A percentile compares a stretch with the other conserved stretches of the same genome.
phyloP scores from a whole-genome alignment of 2,888 invertebrate species.

The Andrena minutula region DNA sequence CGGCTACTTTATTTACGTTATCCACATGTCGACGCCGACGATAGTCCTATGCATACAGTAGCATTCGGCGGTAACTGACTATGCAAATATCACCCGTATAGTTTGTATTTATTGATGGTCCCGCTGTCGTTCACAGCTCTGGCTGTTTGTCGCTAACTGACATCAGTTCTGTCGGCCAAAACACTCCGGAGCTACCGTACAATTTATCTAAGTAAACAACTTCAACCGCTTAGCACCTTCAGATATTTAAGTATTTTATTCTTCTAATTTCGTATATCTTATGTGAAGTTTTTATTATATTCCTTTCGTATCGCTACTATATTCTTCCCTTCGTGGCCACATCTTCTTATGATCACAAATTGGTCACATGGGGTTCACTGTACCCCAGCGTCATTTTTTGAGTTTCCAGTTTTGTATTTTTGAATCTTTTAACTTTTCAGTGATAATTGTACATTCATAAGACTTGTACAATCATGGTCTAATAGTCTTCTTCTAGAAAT shows the following conservation, averaged over 20 bases:
- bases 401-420: no score
- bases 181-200: constrained; percentile 63
- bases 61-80: constrained; percentile 77
- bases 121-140: constrained; percentile 56
- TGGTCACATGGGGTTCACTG: no score
- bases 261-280: background rate
- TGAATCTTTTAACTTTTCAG: no score
- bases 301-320: no score
- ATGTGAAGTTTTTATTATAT: no score
- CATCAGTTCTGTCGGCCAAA: constrained; percentile 62
- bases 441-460: no score
- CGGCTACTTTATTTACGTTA: constrained; percentile 80
- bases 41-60: constrained; percentile 74
- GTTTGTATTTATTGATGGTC: constrained; percentile 66
- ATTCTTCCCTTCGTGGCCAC: no score
- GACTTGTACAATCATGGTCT: no score
- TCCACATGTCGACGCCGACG: constrained; percentile 61
- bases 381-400: no score
- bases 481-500: no score
- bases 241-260: constrained; percentile 14
- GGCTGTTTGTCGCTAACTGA: constrained; percentile 59
- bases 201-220: constrained; percentile 69
- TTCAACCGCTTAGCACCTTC: constrained; percentile 67
- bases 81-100: constrained; percentile 70
- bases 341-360: no score